These are phyloP conservation scores for Volucella bombylans DNA, from an alignment of 2,888 invertebrate genomes.

Conservation along the genomic window DNA sequence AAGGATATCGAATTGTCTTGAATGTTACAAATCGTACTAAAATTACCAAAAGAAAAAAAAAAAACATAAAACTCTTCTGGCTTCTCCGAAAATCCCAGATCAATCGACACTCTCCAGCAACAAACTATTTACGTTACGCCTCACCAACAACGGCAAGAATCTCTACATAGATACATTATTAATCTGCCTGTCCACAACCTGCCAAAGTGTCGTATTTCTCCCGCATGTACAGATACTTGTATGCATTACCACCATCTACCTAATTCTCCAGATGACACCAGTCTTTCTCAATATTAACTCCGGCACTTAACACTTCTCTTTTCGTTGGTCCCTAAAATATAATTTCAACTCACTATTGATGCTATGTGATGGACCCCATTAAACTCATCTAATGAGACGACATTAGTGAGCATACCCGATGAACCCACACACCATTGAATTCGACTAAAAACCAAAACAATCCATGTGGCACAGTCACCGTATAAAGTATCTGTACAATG, in stretches of 20 bases:
- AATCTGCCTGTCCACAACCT: slow-evolving; percentile 66
- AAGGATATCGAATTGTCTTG: too few species aligned
- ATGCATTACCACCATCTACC: slow-evolving; percentile 48
- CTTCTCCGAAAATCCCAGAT: too few species aligned
- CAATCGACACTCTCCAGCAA: neutral
- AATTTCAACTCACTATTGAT: neutral
- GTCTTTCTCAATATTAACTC: slow-evolving; percentile 29
- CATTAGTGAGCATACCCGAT: slow-evolving; percentile 37
- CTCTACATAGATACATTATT: slow-evolving; percentile 15
- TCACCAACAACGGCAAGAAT: slow-evolving; percentile 8
- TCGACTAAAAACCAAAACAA: slow-evolving; percentile 46
- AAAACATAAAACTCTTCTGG: too few species aligned
- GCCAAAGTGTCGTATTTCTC: slow-evolving; percentile 62
- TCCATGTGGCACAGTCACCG: slow-evolving; percentile 56
- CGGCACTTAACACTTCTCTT: slow-evolving; percentile 65
- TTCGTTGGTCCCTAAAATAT: neutral
- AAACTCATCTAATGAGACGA: slow-evolving; percentile 63
- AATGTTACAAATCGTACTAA: too few species aligned
- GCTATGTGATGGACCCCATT: slow-evolving; percentile 34
- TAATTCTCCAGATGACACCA: slow-evolving; percentile 66
- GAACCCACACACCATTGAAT: slow-evolving; percentile 4
- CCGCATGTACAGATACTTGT: neutral
- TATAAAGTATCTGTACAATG: neutral
- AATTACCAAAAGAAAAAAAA: too few species aligned
- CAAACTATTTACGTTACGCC: slow-evolving; percentile 35